Percentiles rank a stretch among this genome's conserved stretches.
phyloP scores from a whole-genome alignment of 2,113 vertebrate species.

The Trematomus loennbergii region DNA sequence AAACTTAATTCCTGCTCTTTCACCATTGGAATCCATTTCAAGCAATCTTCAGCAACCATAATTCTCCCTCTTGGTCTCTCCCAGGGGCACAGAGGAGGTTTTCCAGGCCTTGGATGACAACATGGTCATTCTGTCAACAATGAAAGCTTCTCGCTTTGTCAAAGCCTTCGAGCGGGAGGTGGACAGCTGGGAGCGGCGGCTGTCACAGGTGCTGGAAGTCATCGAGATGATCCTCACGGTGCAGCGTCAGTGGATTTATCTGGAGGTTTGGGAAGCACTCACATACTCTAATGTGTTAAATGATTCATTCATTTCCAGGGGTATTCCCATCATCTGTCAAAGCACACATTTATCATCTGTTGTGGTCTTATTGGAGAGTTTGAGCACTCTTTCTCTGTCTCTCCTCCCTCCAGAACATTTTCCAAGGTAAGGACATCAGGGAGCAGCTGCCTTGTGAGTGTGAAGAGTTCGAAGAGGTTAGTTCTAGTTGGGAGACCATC shows the following conservation, averaged over 20 bases:
- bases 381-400: neutral
- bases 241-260: constrained; percentile 92
- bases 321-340: neutral
- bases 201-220: constrained; percentile 89
- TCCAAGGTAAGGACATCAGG: constrained; percentile 90
- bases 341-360: neutral
- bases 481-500: constrained; percentile 86
- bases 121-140: constrained; percentile 89
- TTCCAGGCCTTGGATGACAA: constrained; percentile 91
- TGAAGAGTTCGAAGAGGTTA: constrained; percentile 85
- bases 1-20: no score
- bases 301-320: neutral
- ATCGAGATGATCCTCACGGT: constrained; percentile 88
- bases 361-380: neutral
- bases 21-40: neutral
- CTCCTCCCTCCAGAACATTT: constrained; percentile 87
- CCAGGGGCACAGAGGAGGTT: constrained; percentile 88
- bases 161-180: constrained; percentile 89
- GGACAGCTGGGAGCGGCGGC: constrained; percentile 89
- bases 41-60: neutral
- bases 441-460: constrained; percentile 89
- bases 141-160: constrained; percentile 91
- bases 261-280: constrained; percentile 84
- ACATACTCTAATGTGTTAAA: neutral
- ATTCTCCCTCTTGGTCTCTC: neutral